phyloP scores from a whole-genome alignment of 2,888 invertebrate species.

The Dioctria rufipes region DNA sequence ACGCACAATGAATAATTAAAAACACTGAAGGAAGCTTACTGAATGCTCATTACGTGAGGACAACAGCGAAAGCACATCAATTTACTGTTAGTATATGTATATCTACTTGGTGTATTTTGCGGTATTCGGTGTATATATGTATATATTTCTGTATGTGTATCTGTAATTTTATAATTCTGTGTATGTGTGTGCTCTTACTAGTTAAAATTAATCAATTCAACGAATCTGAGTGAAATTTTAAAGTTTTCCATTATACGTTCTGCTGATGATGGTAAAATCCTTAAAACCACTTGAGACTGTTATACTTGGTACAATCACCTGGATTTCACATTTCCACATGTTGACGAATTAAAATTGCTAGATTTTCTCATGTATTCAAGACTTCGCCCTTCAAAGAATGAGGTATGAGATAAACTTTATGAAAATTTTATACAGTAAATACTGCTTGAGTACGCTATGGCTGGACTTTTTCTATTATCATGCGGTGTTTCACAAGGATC shows the following conservation, averaged over 20 bases:
- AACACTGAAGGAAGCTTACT: conserved; percentile 15
- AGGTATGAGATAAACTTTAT: no score
- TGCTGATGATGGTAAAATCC: conserved; percentile 27
- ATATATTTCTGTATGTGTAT: neutral
- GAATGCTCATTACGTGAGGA: neutral
- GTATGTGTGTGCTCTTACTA: neutral
- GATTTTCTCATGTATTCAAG: no score
- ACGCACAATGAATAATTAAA: conserved; percentile 48
- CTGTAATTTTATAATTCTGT: neutral
- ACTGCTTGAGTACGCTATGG: no score
- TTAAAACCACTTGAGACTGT: neutral
- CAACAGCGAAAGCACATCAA: neutral
- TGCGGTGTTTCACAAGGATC: no score
- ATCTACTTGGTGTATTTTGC: no score
- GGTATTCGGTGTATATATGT: neutral
- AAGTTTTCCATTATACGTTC: conserved; percentile 32
- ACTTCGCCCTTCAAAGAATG: no score
- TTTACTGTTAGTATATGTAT: no score
- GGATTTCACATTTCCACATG: no score
- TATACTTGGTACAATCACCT: neutral
- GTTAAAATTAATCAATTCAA: conserved; percentile 11
- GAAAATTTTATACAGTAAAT: no score
- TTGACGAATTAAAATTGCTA: no score
- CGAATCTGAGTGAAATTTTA: conserved; percentile 33
- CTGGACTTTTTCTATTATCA: no score